Evolutionary conservation across 2,888 invertebrate genomes (phyloP), one percentile per base, ranked within the genome.

Genomic region (Omphaloscelis lunosa): DNA sequence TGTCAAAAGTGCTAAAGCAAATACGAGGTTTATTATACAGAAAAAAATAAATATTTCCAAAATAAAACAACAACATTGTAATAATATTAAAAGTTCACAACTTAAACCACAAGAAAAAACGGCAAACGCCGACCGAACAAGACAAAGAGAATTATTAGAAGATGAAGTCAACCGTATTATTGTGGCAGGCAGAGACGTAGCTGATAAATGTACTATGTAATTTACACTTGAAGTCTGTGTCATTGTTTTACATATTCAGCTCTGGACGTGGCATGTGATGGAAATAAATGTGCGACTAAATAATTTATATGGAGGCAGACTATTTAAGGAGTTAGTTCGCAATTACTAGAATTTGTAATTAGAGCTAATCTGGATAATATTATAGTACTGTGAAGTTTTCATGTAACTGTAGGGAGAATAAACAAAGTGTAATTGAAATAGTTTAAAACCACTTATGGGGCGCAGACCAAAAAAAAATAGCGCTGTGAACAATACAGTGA

Each of bases 131-230:
- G 91, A 92, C 92, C 92, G 92, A 92, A 93, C 93, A 93, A 94
- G 95, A 96, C 96, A 96, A 96, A 96, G 96, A 93, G 94, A 96
- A 96, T 96, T 95, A 96, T 96, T 95, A 93, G 93, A 95, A 95
- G 95, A 96, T 96, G 96, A 96, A 96, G 96, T 96, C 96, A 96
- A 95, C 95, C 96, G 92, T 95, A 93, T 96, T 95, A 96, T 96
- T 95, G 96, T 95, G 93, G 94, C 93, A 92, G 91, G 85, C 90
- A 90, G 91, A 90, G 94, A 93, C 93, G 86, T 88, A 83, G 85
- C 92, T 95, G 96, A 96, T 96, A 93, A 94, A 96, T 95, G 96
- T 89, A 89, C 89, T 91, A 91, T 92, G 95, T 96, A 95, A 96
- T 96, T 96, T 96, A 96, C 95, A 95, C 94, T 85, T 91, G 91